A percentile compares a stretch with the other conserved stretches of the same genome.
These are phyloP conservation scores for Standfussiana lucernea DNA, from an alignment of 2,888 invertebrate species.

Conservation along the genomic window DNA sequence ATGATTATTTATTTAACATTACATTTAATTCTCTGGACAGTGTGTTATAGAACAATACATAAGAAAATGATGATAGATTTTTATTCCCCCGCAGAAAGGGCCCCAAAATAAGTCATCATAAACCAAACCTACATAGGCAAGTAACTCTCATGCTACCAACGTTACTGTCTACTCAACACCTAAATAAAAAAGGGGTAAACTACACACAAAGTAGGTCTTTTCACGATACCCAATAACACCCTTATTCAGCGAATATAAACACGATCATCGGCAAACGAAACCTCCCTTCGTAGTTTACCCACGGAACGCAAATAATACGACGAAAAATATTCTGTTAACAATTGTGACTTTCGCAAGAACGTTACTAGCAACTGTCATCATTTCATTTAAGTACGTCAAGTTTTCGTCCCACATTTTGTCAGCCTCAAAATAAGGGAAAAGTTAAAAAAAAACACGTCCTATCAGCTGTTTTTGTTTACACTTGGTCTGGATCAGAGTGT, in stretches of 20 bases:
- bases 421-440: not conserved
- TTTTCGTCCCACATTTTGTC: not conserved
- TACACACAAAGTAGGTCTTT: conserved; percentile 24
- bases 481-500: not conserved
- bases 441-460: not conserved
- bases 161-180: not conserved
- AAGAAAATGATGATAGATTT: not conserved
- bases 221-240: conserved; percentile 41
- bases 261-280: conserved; percentile 35
- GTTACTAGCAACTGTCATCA: not conserved
- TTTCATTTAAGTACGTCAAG: not conserved
- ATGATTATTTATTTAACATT: not conserved
- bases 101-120: not conserved
- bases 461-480: conserved; percentile 24
- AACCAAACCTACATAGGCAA: not conserved
- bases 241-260: conserved; percentile 62
- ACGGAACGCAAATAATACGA: conserved; percentile 43
- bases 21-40: not conserved
- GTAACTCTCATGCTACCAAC: not conserved
- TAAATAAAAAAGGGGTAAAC: conserved; percentile 29
- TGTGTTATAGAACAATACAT: not conserved
- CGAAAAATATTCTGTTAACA: conserved; percentile 28
- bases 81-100: not conserved
- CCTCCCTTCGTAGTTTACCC: conserved; percentile 37
- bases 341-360: conserved; percentile 15